These are phyloP conservation scores for Calyptomena viridis DNA, from an alignment of 2,113 vertebrate genomes.

Conservation along the genomic window DNA sequence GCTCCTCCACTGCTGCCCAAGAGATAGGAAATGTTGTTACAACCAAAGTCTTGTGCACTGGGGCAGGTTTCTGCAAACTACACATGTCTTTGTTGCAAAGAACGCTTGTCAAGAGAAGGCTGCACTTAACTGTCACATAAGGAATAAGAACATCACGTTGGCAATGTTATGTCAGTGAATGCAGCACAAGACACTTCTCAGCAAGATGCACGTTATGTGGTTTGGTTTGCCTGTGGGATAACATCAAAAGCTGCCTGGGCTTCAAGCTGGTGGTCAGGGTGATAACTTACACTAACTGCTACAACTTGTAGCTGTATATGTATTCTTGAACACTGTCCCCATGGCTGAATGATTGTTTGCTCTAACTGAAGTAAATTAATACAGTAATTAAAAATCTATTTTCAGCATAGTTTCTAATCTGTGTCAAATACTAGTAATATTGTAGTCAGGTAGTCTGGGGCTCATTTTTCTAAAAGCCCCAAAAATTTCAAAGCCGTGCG, in stretches of 20 bases:
- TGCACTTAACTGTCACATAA: rapidly evolving
- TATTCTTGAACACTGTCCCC: not conserved
- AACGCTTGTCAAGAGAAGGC: not conserved
- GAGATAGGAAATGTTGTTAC: not conserved
- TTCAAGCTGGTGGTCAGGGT: not conserved
- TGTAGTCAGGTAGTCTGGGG: not conserved
- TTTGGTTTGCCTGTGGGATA: not conserved
- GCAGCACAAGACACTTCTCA: not conserved
- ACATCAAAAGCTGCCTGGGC: not conserved
- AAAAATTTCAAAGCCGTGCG: not conserved
- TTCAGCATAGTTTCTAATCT: not conserved
- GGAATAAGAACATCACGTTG: not conserved
- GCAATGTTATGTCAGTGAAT: rapidly evolving
- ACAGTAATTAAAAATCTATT: not conserved
- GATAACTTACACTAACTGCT: not conserved
- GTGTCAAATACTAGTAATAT: not conserved
- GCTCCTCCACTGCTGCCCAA: not conserved
- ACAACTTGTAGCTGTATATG: not conserved
- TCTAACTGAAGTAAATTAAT: not conserved
- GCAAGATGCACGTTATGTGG: not conserved
- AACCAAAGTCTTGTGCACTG: not conserved
- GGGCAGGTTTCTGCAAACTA: not conserved
- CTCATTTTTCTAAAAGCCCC: not conserved
- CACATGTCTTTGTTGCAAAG: not conserved
- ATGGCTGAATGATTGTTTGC: not conserved